A percentile compares a stretch with the other conserved stretches of the same genome.
These are phyloP conservation scores for Pelusios castaneus DNA, from an alignment of 2,113 vertebrate species.

Conservation along the genomic window DNA sequence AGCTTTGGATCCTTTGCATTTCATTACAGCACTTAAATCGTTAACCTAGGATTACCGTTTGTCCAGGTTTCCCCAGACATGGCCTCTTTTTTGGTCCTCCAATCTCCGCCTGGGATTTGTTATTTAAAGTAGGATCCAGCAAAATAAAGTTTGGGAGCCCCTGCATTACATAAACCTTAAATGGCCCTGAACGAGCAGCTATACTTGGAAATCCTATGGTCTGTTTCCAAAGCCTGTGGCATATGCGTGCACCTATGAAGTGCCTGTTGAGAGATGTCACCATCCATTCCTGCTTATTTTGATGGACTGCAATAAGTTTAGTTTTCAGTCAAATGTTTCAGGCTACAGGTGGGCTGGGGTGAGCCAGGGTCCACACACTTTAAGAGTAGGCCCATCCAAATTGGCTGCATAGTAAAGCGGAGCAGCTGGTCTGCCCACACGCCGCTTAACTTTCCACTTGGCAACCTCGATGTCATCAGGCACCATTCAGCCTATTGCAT, in stretches of 20 bases:
- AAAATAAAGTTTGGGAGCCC: too few species aligned
- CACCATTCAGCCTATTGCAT: too few species aligned
- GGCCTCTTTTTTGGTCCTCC: neutral
- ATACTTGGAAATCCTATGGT: neutral
- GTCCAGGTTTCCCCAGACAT: neutral
- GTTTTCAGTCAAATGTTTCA: neutral
- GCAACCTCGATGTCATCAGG: too few species aligned
- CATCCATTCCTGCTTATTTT: neutral
- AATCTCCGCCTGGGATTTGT: too few species aligned
- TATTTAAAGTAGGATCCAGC: too few species aligned
- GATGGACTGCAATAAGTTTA: neutral
- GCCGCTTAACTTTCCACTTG: too few species aligned
- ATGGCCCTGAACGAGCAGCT: neutral
- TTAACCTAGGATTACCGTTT: neutral
- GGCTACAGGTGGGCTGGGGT: too few species aligned
- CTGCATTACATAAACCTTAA: neutral
- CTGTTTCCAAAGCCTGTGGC: neutral
- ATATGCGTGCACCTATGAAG: accelerated
- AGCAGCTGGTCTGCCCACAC: too few species aligned
- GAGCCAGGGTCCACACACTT: too few species aligned
- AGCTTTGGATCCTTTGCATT: neutral
- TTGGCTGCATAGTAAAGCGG: too few species aligned
- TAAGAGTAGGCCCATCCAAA: too few species aligned
- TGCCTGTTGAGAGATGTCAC: neutral
- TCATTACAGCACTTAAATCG: neutral